A percentile compares a stretch with the other conserved stretches of the same genome.
Conservation (phyloP, 2,797 vertebrate genomes). For the Zonotrichia albicollis region DNA sequence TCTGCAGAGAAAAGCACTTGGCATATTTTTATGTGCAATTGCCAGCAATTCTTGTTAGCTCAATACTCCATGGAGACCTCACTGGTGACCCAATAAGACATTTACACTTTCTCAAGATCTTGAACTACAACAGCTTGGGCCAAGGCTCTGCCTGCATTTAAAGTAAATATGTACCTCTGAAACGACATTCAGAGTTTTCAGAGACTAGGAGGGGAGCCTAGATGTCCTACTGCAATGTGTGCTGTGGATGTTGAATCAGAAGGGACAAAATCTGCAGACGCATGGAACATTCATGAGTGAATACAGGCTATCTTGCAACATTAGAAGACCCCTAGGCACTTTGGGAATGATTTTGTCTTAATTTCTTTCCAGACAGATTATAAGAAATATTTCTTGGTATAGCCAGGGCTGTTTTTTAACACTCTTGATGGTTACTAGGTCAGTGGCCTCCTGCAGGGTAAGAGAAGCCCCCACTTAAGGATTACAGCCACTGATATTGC, state of each 20-base stretch:
- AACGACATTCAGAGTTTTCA: not conserved
- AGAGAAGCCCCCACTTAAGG: not conserved
- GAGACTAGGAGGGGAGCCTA: not conserved
- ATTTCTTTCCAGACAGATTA: not conserved
- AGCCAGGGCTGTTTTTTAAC: not conserved
- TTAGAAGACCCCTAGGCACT: not conserved
- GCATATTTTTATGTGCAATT: not conserved
- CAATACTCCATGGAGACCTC: not conserved
- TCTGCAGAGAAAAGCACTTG: not conserved
- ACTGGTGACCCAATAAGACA: not conserved
- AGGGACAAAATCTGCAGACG: not conserved
- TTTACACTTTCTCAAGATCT: not conserved
- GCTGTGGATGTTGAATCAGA: not conserved
- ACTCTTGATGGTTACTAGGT: not conserved
- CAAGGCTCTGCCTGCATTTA: not conserved
- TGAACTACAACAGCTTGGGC: not conserved
- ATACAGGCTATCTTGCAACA: not conserved
- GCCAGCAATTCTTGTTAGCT: not conserved
- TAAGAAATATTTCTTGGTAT: not conserved
- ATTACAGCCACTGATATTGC: not conserved
- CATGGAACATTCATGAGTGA: not conserved
- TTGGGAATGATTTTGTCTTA: not conserved
- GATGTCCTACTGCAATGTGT: not conserved
- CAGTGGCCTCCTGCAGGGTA: not conserved
- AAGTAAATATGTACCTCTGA: not conserved